phyloP scores from a whole-genome alignment of 1,140 invertebrate species.

The Cydia strobilella region DNA sequence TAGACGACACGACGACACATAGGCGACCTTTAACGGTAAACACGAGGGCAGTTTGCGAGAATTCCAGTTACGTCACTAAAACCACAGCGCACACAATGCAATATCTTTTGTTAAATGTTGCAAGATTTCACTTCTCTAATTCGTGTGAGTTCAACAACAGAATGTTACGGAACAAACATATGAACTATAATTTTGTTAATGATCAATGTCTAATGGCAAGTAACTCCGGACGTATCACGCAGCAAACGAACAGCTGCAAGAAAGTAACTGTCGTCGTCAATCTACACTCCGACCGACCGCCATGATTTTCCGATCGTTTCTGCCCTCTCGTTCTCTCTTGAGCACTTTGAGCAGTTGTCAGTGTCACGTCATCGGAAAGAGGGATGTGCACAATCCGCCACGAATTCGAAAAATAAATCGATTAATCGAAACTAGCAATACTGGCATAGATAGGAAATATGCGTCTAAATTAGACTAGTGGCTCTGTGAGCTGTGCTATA shows the following conservation, averaged over 20 bases:
- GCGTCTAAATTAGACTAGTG: too few relatives aligned
- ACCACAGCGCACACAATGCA: slow-evolving; percentile 45
- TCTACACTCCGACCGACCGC: not conserved
- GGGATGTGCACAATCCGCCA: not conserved
- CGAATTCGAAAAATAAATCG: not conserved
- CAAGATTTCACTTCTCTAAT: slow-evolving; percentile 31
- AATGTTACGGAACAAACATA: not conserved
- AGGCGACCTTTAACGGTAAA: slow-evolving; percentile 48
- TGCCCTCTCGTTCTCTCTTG: slow-evolving; percentile 19
- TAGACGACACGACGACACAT: slow-evolving; percentile 45
- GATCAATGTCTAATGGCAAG: not conserved
- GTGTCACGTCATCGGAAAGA: not conserved
- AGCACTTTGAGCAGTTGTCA: not conserved
- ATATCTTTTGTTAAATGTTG: slow-evolving; percentile 45
- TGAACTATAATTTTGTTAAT: slow-evolving; percentile 22
- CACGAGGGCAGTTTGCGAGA: slow-evolving; percentile 60
- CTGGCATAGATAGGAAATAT: not conserved
- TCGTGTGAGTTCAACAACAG: not conserved
- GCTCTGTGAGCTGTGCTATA: too few relatives aligned
- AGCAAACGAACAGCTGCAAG: slow-evolving; percentile 17
- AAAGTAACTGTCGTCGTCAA: slow-evolving; percentile 16
- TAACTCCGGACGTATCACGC: not conserved
- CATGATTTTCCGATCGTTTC: slow-evolving; percentile 21
- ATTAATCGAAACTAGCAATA: not conserved
- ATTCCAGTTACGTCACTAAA: slow-evolving; percentile 76